These are phyloP conservation scores for Pseudochaenichthys georgianus DNA, from an alignment of 2,797 vertebrate species.

Conservation along the genomic window DNA sequence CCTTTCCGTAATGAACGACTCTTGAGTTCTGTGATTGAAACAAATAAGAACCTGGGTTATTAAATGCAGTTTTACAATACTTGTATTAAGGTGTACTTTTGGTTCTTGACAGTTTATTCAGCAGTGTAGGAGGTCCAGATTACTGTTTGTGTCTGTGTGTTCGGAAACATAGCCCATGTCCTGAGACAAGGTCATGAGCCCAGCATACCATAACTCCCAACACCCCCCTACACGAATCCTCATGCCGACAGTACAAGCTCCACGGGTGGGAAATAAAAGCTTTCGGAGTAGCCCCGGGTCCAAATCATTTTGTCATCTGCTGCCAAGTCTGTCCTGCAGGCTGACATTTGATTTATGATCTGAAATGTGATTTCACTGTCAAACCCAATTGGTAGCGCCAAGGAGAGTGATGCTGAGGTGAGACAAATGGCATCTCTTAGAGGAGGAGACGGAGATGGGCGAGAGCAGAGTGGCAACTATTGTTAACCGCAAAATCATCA, in stretches of 20 bases:
- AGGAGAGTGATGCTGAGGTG: slow-evolving; percentile 61
- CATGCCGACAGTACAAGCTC: slow-evolving; percentile 44
- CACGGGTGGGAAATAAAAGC: slow-evolving; percentile 59
- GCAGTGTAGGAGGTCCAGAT: no score
- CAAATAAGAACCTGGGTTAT: not conserved
- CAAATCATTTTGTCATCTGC: slow-evolving; percentile 64
- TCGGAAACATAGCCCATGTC: no score
- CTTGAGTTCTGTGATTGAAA: not conserved
- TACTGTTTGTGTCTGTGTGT: no score
- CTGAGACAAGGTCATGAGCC: no score
- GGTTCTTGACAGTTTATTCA: no score
- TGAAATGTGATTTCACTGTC: slow-evolving; percentile 80
- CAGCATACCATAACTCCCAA: slow-evolving; percentile 35
- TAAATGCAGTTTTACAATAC: not conserved
- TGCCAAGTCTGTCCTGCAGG: slow-evolving; percentile 50
- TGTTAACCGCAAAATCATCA: slow-evolving; percentile 24
- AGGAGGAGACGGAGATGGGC: slow-evolving; percentile 32
- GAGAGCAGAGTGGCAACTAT: slow-evolving; percentile 48
- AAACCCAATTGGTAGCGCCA: slow-evolving; percentile 71
- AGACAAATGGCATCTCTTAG: slow-evolving; percentile 61
- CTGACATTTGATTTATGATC: slow-evolving; percentile 73
- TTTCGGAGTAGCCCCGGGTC: slow-evolving; percentile 69
- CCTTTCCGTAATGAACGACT: not conserved
- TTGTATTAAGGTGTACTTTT: no score
- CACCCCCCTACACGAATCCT: slow-evolving; percentile 41